Conservation (phyloP, 2,888 invertebrate genomes). For the Conops quadrifasciatus region DNA sequence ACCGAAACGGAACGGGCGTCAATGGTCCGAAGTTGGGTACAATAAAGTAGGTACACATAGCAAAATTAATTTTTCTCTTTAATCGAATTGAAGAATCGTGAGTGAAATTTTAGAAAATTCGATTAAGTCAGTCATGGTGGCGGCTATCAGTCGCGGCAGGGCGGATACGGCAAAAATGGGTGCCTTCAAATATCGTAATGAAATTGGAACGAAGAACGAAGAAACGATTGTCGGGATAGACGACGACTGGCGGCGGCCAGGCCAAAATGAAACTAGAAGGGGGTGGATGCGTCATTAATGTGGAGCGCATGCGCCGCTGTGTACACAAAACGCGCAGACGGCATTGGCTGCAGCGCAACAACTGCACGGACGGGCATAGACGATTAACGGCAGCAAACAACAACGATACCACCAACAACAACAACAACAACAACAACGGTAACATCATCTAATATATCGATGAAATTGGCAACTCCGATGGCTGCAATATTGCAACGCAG, state of each 20-base stretch:
- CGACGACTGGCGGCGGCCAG: constrained; percentile 13
- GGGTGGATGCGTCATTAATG: constrained; percentile 64
- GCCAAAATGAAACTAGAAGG: constrained; percentile 63
- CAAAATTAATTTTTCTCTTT: constrained; percentile 36
- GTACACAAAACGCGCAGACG: background rate
- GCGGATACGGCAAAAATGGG: constrained; percentile 4
- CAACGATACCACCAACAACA: constrained; percentile 3
- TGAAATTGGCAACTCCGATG: constrained; percentile 35
- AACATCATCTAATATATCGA: constrained; percentile 31
- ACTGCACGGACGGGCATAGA: constrained; percentile 26
- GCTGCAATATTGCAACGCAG: constrained; percentile 21
- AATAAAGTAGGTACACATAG: too few species aligned
- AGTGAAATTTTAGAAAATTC: constrained; percentile 50
- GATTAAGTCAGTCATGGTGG: constrained; percentile 37
- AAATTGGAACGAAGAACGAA: background rate
- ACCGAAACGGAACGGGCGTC: background rate
- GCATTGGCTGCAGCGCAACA: constrained; percentile 31
- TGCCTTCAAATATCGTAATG: background rate
- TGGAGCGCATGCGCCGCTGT: constrained; percentile 50
- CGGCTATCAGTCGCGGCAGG: background rate
- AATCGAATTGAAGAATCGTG: constrained; percentile 58
- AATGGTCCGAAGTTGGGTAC: too few species aligned
- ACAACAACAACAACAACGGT: constrained; percentile 39
- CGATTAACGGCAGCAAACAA: constrained; percentile 25
- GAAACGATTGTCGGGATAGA: constrained; percentile 19